These are phyloP conservation scores for Eleginops maclovinus DNA, from an alignment of 2,113 vertebrate genomes.

Conservation along the genomic window DNA sequence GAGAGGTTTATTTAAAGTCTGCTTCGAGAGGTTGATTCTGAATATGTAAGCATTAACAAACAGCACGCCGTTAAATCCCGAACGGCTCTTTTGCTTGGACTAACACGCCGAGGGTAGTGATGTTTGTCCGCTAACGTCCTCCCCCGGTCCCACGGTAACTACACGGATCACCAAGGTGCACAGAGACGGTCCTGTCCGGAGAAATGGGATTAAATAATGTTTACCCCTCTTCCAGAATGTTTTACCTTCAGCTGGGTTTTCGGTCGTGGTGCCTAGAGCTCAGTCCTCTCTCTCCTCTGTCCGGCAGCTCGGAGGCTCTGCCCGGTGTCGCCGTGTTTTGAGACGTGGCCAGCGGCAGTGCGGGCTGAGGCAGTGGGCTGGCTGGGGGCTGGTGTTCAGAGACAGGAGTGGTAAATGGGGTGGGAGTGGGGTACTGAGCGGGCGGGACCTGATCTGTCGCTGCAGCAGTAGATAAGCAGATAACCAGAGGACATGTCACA, in stretches of 20 bases:
- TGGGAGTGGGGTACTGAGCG: not conserved
- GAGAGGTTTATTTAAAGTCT: too few relatives aligned
- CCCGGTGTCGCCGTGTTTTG: constrained; percentile 12
- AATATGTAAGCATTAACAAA: not conserved
- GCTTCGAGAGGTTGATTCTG: too few relatives aligned
- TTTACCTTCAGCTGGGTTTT: constrained; percentile 1
- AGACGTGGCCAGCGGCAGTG: constrained; percentile 59
- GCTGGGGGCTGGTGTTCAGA: not conserved
- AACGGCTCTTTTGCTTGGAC: rapidly evolving
- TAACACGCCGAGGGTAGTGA: not conserved
- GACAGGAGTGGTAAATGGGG: not conserved
- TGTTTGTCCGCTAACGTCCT: too few relatives aligned
- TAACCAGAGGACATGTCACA: not conserved
- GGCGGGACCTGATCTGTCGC: constrained; percentile 4
- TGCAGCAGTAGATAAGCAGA: not conserved
- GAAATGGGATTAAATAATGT: not conserved
- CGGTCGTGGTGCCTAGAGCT: not conserved
- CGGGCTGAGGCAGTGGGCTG: constrained; percentile 6
- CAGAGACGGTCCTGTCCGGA: not conserved
- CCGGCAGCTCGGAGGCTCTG: constrained; percentile 16
- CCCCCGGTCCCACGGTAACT: constrained; percentile 1
- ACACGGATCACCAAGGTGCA: not conserved
- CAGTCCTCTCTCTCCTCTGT: not conserved
- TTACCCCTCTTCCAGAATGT: too few relatives aligned
- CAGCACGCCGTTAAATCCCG: rapidly evolving